Conservation (phyloP, 2,797 vertebrate species). For the Choloepus didactylus region DNA sequence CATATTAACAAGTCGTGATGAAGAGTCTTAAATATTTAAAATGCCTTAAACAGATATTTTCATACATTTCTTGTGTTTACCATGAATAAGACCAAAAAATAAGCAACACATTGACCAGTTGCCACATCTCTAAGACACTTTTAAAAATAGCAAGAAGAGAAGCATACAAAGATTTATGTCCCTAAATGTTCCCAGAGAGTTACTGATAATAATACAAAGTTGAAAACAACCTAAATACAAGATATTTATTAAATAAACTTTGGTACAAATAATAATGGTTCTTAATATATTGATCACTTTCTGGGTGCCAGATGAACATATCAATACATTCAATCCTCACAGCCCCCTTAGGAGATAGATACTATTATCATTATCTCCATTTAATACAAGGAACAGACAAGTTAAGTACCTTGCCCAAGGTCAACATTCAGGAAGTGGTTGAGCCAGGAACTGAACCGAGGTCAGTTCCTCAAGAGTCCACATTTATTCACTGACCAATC, state of each 20-base stretch:
- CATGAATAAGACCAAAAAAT: not conserved
- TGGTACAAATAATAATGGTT: not conserved
- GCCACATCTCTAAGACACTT: not conserved
- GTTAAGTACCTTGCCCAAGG: not conserved
- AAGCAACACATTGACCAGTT: not conserved
- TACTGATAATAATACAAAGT: not conserved
- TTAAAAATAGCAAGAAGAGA: slow-evolving; percentile 36
- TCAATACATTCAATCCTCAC: not conserved
- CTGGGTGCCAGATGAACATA: not conserved
- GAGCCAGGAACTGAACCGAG: not conserved
- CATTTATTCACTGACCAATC: not conserved
- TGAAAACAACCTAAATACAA: not conserved
- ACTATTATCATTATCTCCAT: not conserved
- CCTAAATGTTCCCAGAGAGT: not conserved
- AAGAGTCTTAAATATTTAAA: slow-evolving; percentile 48
- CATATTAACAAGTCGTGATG: not conserved
- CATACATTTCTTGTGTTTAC: not conserved
- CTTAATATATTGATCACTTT: not conserved
- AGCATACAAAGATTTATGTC: not conserved
- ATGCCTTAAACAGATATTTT: not conserved
- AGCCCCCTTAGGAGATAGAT: not conserved
- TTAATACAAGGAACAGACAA: not conserved
- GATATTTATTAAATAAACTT: not conserved
- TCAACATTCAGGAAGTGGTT: not conserved
- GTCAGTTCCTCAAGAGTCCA: not conserved